phyloP scores from a whole-genome alignment of 2,797 vertebrate species.

The Furcifer pardalis region DNA sequence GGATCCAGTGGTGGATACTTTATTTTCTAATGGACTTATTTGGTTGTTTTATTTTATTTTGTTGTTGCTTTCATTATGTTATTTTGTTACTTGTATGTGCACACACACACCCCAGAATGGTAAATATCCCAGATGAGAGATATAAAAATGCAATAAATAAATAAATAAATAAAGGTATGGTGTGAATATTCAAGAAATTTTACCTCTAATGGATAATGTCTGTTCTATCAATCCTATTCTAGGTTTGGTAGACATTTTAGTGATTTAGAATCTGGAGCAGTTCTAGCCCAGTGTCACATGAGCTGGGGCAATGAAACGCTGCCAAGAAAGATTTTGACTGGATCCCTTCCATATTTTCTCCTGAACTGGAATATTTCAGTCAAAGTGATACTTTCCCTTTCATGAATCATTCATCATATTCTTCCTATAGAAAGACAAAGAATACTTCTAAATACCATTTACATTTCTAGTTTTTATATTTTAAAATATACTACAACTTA shows the following conservation, averaged over 20 bases:
- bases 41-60: too few species aligned
- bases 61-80: too few species aligned
- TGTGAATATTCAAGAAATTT: too few species aligned
- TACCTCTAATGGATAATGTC: background rate
- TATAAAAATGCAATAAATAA: too few species aligned
- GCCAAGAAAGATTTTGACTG: background rate
- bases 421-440: background rate
- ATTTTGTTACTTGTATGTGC: too few species aligned
- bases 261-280: background rate
- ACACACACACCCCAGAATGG: too few species aligned
- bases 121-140: too few species aligned
- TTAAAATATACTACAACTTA: constrained; percentile 53
- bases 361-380: background rate
- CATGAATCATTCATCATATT: background rate
- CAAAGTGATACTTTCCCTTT: background rate
- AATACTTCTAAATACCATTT: background rate
- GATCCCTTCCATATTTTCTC: background rate
- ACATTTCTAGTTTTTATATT: background rate
- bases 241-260: background rate
- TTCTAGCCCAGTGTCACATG: background rate
- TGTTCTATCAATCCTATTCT: background rate
- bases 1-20: background rate
- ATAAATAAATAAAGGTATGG: too few species aligned
- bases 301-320: background rate
- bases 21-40: too few species aligned